These are phyloP conservation scores for Amphipyra tragopoginis DNA, from an alignment of 2,888 invertebrate genomes.

Conservation along the genomic window DNA sequence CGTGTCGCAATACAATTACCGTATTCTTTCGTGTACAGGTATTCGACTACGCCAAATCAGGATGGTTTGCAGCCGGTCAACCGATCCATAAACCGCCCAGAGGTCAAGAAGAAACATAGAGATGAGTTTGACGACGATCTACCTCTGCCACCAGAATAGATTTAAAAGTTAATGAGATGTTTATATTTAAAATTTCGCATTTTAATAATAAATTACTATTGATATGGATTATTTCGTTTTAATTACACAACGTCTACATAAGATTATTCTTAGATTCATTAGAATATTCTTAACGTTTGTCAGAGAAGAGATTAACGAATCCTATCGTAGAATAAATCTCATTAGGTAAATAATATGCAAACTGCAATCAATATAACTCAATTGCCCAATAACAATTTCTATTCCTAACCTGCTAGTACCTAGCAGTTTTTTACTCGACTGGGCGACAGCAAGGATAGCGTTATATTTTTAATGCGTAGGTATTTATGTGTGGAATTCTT, in stretches of 20 bases:
- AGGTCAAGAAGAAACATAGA: constrained; percentile 70
- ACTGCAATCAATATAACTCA: no score
- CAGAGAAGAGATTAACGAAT: no score
- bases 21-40: constrained; percentile 53
- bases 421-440: no score
- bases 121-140: constrained; percentile 84
- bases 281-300: no score
- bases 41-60: constrained; percentile 56
- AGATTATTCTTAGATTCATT: no score
- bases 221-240: constrained; percentile 4
- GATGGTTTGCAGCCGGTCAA: constrained; percentile 70
- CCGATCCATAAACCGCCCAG: constrained; percentile 67
- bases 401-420: no score
- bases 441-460: no score
- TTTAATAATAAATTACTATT: constrained; percentile 30
- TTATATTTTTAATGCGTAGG: no score
- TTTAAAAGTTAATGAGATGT: constrained; percentile 18
- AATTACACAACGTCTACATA: background rate
- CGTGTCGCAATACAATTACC: constrained; percentile 30
- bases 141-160: constrained; percentile 83
- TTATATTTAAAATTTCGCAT: constrained; percentile 16
- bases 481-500: no score
- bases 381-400: no score
- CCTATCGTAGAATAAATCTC: no score
- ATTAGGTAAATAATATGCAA: no score